Base-by-base conservation (phyloP, 2,797 vertebrate genomes). In the Danio choprae region DNA sequence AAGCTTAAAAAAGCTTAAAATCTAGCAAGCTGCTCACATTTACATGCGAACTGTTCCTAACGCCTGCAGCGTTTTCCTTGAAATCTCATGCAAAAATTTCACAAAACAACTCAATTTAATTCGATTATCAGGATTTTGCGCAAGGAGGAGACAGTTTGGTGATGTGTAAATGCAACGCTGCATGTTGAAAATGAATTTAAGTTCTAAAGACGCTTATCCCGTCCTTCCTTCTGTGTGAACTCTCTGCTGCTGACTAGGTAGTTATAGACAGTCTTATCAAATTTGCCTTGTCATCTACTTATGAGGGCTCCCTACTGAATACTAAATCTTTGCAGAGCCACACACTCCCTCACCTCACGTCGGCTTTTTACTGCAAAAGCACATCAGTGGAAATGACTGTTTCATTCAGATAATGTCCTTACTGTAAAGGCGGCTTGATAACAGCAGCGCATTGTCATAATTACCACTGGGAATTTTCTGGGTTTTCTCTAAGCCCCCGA, bases 221-320 rank as follows among this genome's bases (percentile, higher is more conserved):
- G 1, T 72, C 58, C 59, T 63, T 50, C 38, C 58, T 55, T 62
- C 58, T 36, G 56, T 13, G 56, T 63, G 16, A 77, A 74, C 67
- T 59, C 67, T 77, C 12, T 36, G 36, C 9, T 44, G 38, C 68
- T 72, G 82, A 73, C 74, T 43, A 11, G 58, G 60, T 53, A 38
- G 60, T 62, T 72, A 40, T 77, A 40, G 53, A 55, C 82, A 18
- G 67, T 64, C 48, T 63, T 55, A 72, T 79, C 55, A 79, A 78
- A 82, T 53, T 51, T 62, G 75, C 51, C 51, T 73, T 59, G 51
- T 50, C 59, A 64, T 67, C 43, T 46, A 11, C 36, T 59, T 70
- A 44, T 46, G 74, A 65, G 10, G 4, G 40, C 41, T 22, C 41
- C 15, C 67, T 12, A 10, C 48, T 78, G 76, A 78, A 78, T 78